Evolutionary conservation across 2,113 vertebrate species (phyloP).

Genomic region (Phasianus colchicus): DNA sequence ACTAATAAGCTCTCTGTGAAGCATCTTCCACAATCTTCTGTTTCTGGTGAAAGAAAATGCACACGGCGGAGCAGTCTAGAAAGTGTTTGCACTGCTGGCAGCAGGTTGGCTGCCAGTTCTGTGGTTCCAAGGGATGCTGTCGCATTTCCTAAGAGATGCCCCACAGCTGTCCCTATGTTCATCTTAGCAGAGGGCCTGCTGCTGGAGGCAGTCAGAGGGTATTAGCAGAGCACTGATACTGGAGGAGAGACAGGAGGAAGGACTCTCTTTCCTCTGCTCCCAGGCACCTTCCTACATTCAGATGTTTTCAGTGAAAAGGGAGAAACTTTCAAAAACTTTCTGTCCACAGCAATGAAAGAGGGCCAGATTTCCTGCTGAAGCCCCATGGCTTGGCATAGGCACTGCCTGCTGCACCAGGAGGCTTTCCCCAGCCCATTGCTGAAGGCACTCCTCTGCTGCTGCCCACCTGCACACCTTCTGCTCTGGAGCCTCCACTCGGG

Average conservation of each 20-base stretch:
- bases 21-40: not conserved
- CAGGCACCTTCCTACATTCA: not conserved
- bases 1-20: not conserved
- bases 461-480: not conserved
- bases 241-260: not conserved
- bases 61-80: not conserved
- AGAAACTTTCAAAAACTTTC: not conserved
- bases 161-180: rapidly evolving
- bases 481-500: not conserved
- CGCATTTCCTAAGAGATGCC: not conserved
- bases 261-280: rapidly evolving
- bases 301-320: not conserved
- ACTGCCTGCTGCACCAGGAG: not conserved
- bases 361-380: not conserved
- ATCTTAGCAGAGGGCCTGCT: not conserved
- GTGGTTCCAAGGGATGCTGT: not conserved
- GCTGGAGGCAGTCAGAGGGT: rapidly evolving
- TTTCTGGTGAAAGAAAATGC: not conserved
- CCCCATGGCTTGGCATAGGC: rapidly evolving
- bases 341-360: not conserved
- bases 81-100: not conserved
- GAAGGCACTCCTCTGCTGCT: not conserved
- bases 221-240: not conserved
- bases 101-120: not conserved
- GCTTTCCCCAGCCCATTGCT: not conserved